Base-by-base conservation (phyloP, 2,113 vertebrate genomes). In the Caranx melampygus region DNA sequence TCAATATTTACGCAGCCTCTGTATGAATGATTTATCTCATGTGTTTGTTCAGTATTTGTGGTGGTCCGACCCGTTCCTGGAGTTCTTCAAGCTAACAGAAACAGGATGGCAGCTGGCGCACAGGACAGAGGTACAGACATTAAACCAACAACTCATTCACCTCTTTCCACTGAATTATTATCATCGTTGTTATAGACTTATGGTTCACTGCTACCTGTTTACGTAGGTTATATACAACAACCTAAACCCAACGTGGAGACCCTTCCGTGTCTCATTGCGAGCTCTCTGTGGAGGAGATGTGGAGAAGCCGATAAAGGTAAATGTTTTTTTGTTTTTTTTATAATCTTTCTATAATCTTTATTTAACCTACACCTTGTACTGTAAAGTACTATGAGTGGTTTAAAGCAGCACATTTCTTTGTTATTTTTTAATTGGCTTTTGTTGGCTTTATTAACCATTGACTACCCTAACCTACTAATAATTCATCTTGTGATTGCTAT, bases 21-120 rank as follows among this genome's bases (percentile, higher is more conserved):
- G 45, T 2, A 13, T 74, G 35, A 18, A 18, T 47, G 1, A 54
- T 34, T 34, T 44, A 58, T 3, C 6, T 31, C 8, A 15, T 76
- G 0, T 72, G 35, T 13, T 71, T 76, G 44, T 37, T 31, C 90
- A 99, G 98, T 98, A 96, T 90, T 93, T 99, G 18, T 99, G 98
- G 91, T 99, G 98, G 92, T 99, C 97, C 20, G 98, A 99, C 84
- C 98, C 98, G 5, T 99, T 98, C 91, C 92, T 99, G 93, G 98
- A 99, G 79, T 97, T 99, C 92, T 96, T 95, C 95, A 97, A 95
- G 78, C 95, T 96, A 81, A 96, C 93, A 12, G 96, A 95, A 37
- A 96, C 95, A 75, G 95, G 96, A 73, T 99, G 97, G 97, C 95
- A 97, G 78, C 96, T 99, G 94, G 97, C 97, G 88, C 96, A 99